Percentiles rank a stretch among this genome's conserved stretches.
phyloP scores from a whole-genome alignment of 2,113 vertebrate species.

The Centrocercus urophasianus region DNA sequence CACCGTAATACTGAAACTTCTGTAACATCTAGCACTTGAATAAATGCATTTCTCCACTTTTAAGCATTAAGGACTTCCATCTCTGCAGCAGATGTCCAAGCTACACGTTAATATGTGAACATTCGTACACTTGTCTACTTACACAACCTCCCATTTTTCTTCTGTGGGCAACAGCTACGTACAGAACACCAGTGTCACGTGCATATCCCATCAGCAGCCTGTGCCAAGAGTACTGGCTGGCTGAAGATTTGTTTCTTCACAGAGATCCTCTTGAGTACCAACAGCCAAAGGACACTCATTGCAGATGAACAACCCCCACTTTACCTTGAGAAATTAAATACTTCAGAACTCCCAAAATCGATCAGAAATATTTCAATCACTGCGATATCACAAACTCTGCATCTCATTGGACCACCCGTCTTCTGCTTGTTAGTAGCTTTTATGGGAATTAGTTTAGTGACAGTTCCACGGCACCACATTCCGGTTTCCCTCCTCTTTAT shows the following conservation, averaged over 20 bases:
- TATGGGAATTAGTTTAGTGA: conserved; percentile 80
- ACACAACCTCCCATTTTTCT: not conserved
- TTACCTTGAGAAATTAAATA: conserved; percentile 80
- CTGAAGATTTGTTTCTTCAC: not conserved
- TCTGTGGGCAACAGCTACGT: too few species aligned
- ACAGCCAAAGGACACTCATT: not conserved
- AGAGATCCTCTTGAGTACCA: not conserved
- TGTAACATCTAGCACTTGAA: not conserved
- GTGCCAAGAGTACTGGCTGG: not conserved
- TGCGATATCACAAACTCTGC: conserved; percentile 76
- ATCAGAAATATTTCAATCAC: conserved; percentile 80
- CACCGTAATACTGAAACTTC: not conserved
- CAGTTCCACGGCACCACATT: conserved; percentile 85
- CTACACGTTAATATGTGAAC: not conserved
- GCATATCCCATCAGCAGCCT: not conserved
- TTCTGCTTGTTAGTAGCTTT: conserved; percentile 57
- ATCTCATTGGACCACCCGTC: conserved; percentile 61
- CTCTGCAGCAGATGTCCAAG: not conserved
- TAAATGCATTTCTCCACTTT: not conserved
- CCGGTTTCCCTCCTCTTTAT: conserved; percentile 74
- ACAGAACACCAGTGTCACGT: not conserved
- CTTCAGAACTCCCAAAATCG: conserved; percentile 84
- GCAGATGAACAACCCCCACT: not conserved
- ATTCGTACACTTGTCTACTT: not conserved
- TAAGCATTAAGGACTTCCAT: not conserved